phyloP scores from a whole-genome alignment of 2,888 invertebrate genomes.

The Hedya salicella region DNA sequence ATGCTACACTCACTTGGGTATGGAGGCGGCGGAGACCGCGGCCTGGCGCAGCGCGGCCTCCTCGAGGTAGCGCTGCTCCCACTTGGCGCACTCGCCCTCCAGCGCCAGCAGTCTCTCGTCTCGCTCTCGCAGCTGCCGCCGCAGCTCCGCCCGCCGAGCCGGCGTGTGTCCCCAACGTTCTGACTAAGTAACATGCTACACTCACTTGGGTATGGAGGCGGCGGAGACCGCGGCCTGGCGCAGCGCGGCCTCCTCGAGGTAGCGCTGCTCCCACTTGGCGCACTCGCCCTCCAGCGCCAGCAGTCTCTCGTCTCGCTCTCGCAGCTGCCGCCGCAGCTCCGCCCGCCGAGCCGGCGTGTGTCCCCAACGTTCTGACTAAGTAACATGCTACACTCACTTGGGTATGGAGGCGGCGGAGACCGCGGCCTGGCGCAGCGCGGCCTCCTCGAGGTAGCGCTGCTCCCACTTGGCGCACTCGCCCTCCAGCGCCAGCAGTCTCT shows the following conservation, averaged over 20 bases:
- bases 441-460: slow-evolving; percentile 56
- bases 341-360: too few species aligned
- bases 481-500: slow-evolving; percentile 72
- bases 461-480: slow-evolving; percentile 1
- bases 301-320: not conserved
- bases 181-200: too few species aligned
- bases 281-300: slow-evolving; percentile 73
- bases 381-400: slow-evolving; percentile 85
- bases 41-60: slow-evolving; percentile 89
- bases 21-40: slow-evolving; percentile 89
- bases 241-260: slow-evolving; percentile 75
- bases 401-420: slow-evolving; percentile 66
- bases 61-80: slow-evolving; percentile 91
- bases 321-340: too few species aligned
- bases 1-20: slow-evolving; percentile 84
- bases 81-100: slow-evolving; percentile 92
- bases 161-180: too few species aligned
- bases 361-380: slow-evolving; percentile 34
- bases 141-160: too few species aligned
- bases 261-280: slow-evolving; percentile 1
- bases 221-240: slow-evolving; percentile 47
- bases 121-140: slow-evolving; percentile 68
- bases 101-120: slow-evolving; percentile 82
- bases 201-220: slow-evolving; percentile 83
- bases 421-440: slow-evolving; percentile 70